These are phyloP conservation scores for Chaetops frenatus DNA, from an alignment of 2,113 vertebrate genomes.

Conservation along the genomic window DNA sequence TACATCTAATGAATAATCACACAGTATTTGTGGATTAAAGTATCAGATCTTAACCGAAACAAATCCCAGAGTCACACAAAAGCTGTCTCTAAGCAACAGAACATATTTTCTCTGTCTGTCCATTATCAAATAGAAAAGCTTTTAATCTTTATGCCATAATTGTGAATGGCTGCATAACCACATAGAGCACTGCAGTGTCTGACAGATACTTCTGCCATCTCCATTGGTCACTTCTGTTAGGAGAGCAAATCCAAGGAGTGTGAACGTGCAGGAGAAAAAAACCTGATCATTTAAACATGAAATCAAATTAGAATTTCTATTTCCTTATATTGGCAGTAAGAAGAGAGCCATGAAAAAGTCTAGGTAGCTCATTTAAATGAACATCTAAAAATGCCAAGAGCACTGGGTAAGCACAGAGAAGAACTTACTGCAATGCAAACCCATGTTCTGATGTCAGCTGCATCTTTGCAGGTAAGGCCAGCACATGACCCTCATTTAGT, in stretches of 20 bases:
- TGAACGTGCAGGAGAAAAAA: not conserved
- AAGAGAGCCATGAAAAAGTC: not conserved
- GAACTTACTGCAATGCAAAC: not conserved
- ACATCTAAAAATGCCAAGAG: not conserved
- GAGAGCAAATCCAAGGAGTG: not conserved
- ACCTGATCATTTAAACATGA: not conserved
- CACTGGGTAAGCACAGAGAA: not conserved
- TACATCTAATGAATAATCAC: not conserved
- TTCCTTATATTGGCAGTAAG: not conserved
- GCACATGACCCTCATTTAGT: not conserved
- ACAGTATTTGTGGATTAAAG: not conserved
- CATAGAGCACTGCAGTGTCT: accelerated
- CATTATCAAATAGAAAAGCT: not conserved
- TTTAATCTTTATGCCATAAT: not conserved
- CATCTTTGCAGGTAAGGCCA: not conserved
- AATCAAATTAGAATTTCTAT: not conserved
- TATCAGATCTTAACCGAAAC: not conserved
- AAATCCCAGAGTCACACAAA: not conserved
- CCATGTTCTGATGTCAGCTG: not conserved
- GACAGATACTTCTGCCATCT: not conserved
- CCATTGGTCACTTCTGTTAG: too few relatives aligned
- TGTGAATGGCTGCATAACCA: not conserved
- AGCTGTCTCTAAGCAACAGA: not conserved
- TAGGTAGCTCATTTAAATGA: not conserved
- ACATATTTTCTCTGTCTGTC: not conserved